Base-by-base conservation (phyloP, 2,888 invertebrate genomes). In the Synergus japonicus region DNA sequence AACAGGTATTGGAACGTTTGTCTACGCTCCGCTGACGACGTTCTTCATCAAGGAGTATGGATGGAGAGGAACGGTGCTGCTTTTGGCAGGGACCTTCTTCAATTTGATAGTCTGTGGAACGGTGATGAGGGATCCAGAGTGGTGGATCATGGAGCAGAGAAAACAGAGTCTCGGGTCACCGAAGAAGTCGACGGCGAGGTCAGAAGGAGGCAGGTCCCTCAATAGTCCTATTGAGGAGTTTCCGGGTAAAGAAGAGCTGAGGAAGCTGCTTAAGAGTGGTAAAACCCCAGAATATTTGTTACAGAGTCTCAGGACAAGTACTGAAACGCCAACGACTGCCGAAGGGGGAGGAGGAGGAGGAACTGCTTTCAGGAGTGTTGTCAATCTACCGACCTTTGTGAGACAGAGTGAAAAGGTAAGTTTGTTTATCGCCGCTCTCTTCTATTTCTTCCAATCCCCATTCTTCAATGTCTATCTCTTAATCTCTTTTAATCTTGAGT, bases 101-200 rank as follows among this genome's bases (percentile, higher is more conserved):
- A 96, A 97, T 90, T 94, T 97, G 89, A 96, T 97, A 88, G 96
- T 97, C 0, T 97, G 97, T 90, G 98, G 97, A 0, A 95, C 96
- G 41, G 93, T 97, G 0, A 97, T 98, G 97, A 94, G 96, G 76
- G 97, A 98, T 90, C 96, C 98, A 0, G 96, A 97, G 86, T 97
- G 97, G 97, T 95, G 95, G 94, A 93, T 93, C 10, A 85, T 93
- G 76, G 95, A 95, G 86, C 95, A 96, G 86, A 94, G 94, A 86
- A 94, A 93, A 87, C 92, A 91, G 85, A 83, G 83, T 13, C 80
- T 79, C 0, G 85, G 84, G 87, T 92, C 84, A 85, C 93, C 87
- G 87, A 93, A 88, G 86, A 94, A 95, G 88, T 92, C 94, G 1
- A 93, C 93, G 84, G 92, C 93, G 79, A 93, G 93, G 82, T 92